Base-by-base conservation (phyloP, 2,113 vertebrate genomes). In the Athene cunicularia region DNA sequence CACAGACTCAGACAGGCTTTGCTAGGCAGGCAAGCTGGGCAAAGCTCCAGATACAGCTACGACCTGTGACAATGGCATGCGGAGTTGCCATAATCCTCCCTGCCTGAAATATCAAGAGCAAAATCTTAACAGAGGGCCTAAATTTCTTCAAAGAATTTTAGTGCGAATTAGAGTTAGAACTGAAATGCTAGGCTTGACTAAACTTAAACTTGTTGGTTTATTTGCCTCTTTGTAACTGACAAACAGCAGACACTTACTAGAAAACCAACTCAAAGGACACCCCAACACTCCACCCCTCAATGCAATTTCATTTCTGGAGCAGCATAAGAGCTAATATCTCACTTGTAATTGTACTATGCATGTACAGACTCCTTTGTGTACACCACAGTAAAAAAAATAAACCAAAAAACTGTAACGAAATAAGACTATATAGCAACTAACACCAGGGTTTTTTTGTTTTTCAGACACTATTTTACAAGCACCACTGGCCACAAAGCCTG, bases 21-120 rank as follows among this genome's bases (percentile, higher is more conserved):
- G 24, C 35, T 14, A 50, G 30, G 20, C 75, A 66, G 70, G 19
- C 16, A 13, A 50, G 41, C 41, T 39, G 52, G 6, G 33, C 79
- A 67, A 20, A 68, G 71, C 52, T 50, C 27, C 66, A 17, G 35
- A 8, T 17, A 33, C 1, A 5, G 91, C 74, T 73, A 24, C 1
- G 3, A 47, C 43, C 53, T 19, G 1, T 1, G 30, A 50, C 4
- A 5, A 16, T 22, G 45, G 41, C 27, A 35, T 1, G 14, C 16
- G 63, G 45, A 30, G 35, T 9, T 53, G 39, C 70, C 41, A 62
- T 24, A 43, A 55, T 11, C 52, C 43, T 64, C 68, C 53, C 79
- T 41, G 55, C 15, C 49, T 50, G 6, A 71, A 50, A 24, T 5
- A 52, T 8, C 47, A n/a, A 60, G 18, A 60, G 63, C 17, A 63